Evolutionary conservation across 2,888 invertebrate species (phyloP), one percentile per base, ranked within the genome.

Genomic region (Synanthedon tipuliformis): DNA sequence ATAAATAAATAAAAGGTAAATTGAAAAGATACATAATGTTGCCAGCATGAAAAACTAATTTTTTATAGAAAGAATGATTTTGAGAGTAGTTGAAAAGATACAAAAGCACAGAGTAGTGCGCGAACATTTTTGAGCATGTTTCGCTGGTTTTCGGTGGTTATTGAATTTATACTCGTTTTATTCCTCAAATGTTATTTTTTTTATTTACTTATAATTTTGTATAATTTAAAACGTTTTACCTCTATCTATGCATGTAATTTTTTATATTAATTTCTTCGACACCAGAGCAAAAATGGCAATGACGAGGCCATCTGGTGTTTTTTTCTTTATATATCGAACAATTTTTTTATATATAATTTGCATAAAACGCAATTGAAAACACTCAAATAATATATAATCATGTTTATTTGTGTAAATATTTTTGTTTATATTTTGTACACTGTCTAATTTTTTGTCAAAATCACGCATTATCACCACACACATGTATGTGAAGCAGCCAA

Each of bases 61-160:
- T 78, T 80, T 71, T 61, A 70, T 81, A 78, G 75, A 68, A 62
- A 65, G 69, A 78, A 72, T 77, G 75, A 73, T 69, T 59, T 23
- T 74, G 66, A 70, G 10, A 67, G 74, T 78, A 80, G 78, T 73
- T 60, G 56, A 69, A 68, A 58, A 66, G 69, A 62, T 74, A 84
- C 85, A 83, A 23, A 23, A 79, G 86, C 85, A 87, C 86, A 82
- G 59, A 76, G 81, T 81, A 86, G 85, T 86, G 87, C 85, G 71
- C 85, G 70, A 80, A 81, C 80, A 59, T 72, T 78, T 68, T 78
- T 50, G 64, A 73, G 87, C 86, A 87, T 87, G 87, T 75, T 61
- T 75, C 66, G 84, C 82, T 85, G 69, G 75, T 71, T 76, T 71
- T 81, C 75, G 71, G 69, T 82, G 80, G 75, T 78, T 68, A 70